Conservation (phyloP, 2,797 vertebrate genomes). For the Dendrocincla fuliginosa region DNA sequence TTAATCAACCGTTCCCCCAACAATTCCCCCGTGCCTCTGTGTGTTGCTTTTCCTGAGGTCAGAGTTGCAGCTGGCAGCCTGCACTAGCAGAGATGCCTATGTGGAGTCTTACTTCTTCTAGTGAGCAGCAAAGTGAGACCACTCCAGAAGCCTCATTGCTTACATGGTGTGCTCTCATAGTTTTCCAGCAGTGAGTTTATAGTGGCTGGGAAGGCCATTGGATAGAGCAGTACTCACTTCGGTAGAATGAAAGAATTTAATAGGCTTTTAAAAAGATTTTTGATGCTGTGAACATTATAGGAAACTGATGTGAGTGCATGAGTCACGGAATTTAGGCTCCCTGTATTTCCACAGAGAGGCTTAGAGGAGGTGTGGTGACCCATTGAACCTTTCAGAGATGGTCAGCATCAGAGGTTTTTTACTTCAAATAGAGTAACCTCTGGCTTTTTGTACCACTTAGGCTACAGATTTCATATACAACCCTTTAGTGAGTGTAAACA, state of each 20-base stretch:
- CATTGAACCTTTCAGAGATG: not conserved
- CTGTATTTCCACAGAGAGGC: not conserved
- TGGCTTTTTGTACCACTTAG: not conserved
- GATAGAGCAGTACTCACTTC: not conserved
- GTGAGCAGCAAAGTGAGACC: not conserved
- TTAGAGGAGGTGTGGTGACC: not conserved
- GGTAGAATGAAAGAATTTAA: not conserved
- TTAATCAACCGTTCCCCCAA: not conserved
- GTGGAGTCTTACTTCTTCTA: not conserved
- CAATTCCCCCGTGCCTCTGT: not conserved
- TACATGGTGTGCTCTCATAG: not conserved
- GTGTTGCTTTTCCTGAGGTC: not conserved
- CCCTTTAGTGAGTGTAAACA: not conserved
- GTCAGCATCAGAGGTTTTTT: not conserved
- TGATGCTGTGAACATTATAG: not conserved
- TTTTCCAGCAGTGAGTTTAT: not conserved
- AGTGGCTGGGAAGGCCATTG: not conserved
- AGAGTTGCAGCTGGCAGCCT: not conserved
- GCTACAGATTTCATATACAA: not conserved
- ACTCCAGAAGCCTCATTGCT: not conserved
- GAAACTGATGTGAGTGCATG: not conserved
- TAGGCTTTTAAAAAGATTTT: not conserved
- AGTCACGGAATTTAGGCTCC: not conserved
- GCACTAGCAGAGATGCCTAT: fast-evolving
- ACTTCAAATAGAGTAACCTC: not conserved